phyloP scores from a whole-genome alignment of 2,888 invertebrate genomes.

The Drosophila recens region DNA sequence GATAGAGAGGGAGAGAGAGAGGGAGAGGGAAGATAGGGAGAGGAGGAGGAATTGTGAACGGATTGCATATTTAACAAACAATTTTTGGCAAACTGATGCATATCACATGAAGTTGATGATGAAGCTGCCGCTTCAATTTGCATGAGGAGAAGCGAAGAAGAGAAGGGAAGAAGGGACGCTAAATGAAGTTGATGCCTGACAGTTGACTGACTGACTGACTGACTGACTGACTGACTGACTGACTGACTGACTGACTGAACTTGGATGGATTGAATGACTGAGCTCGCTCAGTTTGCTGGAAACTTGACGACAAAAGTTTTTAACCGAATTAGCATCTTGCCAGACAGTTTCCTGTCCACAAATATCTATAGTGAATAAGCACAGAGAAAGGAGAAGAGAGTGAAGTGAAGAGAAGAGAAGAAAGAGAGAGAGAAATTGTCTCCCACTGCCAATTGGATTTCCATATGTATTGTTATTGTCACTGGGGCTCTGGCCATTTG shows the following conservation, averaged over 20 bases:
- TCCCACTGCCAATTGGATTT: slow-evolving; percentile 55
- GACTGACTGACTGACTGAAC: slow-evolving; percentile 19
- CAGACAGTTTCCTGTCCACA: slow-evolving; percentile 76
- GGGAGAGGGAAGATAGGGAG: background rate
- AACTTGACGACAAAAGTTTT: slow-evolving; percentile 79
- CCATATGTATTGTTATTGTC: slow-evolving; percentile 77
- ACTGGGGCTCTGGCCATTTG: slow-evolving; percentile 67
- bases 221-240: slow-evolving; percentile 18
- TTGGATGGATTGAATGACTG: slow-evolving; percentile 28
- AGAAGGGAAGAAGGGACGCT: slow-evolving; percentile 24
- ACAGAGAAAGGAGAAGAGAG: background rate
- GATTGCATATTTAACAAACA: slow-evolving; percentile 68
- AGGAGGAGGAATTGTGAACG: slow-evolving; percentile 19
- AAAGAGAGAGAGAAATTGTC: background rate
- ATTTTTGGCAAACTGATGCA: slow-evolving; percentile 72
- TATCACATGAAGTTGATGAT: slow-evolving; percentile 72
- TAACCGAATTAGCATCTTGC: slow-evolving; percentile 80
- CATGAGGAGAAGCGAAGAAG: slow-evolving; percentile 41
- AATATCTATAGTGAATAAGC: slow-evolving; percentile 26
- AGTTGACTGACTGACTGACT: slow-evolving; percentile 30
- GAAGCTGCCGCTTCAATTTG: slow-evolving; percentile 64
- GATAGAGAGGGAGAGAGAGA: background rate
- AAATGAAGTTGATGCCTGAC: slow-evolving; percentile 66
- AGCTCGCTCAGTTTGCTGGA: slow-evolving; percentile 46
- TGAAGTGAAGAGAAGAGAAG: background rate